Percentiles rank a stretch among this genome's conserved stretches.
Evolutionary conservation across 2,888 invertebrate genomes (phyloP).

Genomic region (Lepetodrilus schrolli): DNA sequence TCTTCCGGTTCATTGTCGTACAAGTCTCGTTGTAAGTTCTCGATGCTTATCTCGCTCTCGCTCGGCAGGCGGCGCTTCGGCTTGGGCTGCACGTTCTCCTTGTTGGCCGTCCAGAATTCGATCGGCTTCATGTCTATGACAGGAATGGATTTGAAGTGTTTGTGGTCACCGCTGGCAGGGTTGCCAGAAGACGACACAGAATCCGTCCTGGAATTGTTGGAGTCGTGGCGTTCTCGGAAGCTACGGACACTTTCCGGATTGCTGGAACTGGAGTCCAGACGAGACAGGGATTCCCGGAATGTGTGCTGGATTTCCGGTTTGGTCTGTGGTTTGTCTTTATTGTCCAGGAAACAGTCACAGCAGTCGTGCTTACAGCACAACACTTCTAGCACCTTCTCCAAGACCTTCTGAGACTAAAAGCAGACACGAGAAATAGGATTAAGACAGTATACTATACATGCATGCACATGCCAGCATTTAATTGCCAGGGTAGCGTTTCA

Average conservation of each 20-base stretch:
- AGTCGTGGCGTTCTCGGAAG: constrained; percentile 66
- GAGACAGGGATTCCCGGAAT: constrained; percentile 58
- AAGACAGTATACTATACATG: too few species aligned
- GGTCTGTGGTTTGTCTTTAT: constrained; percentile 48
- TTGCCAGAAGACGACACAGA: constrained; percentile 63
- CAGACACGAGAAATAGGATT: too few species aligned
- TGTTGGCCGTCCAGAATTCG: constrained; percentile 75
- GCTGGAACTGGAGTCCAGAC: constrained; percentile 64
- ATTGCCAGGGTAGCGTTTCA: too few species aligned
- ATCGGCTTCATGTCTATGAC: constrained; percentile 76
- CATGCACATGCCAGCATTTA: too few species aligned
- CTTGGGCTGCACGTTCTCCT: constrained; percentile 73
- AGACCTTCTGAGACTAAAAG: constrained; percentile 39
- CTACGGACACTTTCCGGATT: constrained; percentile 57
- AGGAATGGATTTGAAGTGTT: constrained; percentile 65
- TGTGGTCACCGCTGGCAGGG: constrained; percentile 53
- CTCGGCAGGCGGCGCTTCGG: constrained; percentile 67
- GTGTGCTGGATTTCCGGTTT: constrained; percentile 69
- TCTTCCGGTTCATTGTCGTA: constrained; percentile 65
- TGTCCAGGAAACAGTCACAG: constrained; percentile 61
- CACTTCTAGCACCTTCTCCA: constrained; percentile 55
- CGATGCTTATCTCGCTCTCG: constrained; percentile 73
- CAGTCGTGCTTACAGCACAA: constrained; percentile 59
- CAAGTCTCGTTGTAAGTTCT: constrained; percentile 73
- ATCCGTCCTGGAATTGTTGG: constrained; percentile 67